Evolutionary conservation across 2,797 vertebrate genomes (phyloP).

Genomic region (Merluccius polli): DNA sequence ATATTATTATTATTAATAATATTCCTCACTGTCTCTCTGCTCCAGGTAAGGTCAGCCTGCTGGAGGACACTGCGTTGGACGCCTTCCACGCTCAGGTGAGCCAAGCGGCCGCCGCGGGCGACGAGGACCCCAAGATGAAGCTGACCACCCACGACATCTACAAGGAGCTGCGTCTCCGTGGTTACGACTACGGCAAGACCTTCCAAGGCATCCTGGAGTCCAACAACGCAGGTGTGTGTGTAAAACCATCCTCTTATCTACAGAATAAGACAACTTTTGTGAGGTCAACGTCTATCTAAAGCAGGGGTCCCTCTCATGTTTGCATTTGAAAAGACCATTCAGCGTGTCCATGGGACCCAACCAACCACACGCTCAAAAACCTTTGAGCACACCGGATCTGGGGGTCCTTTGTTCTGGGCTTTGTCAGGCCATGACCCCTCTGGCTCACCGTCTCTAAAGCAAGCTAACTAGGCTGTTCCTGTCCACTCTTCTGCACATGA

Average conservation of each 20-base stretch:
- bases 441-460: no score
- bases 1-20: no score
- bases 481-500: no score
- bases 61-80: constrained; percentile 77
- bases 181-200: constrained; percentile 88
- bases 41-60: constrained; percentile 81
- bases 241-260: neutral
- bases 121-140: constrained; percentile 38
- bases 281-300: neutral
- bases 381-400: no score
- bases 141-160: constrained; percentile 81
- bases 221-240: constrained; percentile 75
- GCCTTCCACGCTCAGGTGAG: constrained; percentile 59
- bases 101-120: neutral
- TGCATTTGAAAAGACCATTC: no score
- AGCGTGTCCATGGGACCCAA: no score
- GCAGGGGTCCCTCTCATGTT: no score
- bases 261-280: no score
- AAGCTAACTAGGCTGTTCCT: no score
- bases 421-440: no score
- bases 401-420: no score
- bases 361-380: no score
- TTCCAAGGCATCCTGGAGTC: constrained; percentile 89
- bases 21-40: neutral
- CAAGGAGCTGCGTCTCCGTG: constrained; percentile 87